Evolutionary conservation across 2,888 invertebrate species (phyloP).

Genomic region (Autographa pulchrina): DNA sequence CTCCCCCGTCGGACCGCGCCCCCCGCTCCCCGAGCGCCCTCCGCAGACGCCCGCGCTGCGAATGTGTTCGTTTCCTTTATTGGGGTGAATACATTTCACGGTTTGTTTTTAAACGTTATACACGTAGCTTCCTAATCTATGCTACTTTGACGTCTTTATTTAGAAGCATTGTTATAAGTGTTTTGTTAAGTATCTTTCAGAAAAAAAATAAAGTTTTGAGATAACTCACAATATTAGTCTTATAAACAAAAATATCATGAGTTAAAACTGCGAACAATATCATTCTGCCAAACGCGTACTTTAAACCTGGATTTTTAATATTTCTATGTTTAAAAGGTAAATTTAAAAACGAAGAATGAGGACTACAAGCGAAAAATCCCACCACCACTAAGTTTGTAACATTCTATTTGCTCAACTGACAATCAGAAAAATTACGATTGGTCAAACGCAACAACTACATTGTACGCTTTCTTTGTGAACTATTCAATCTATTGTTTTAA

Average conservation of each 20-base stretch:
- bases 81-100: constrained; percentile 61
- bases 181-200: background rate
- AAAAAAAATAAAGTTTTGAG: background rate
- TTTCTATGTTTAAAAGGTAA: no score
- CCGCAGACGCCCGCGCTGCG: constrained; percentile 31
- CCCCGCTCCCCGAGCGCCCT: background rate
- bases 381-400: background rate
- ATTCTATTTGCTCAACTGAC: background rate
- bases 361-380: background rate
- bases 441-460: constrained; percentile 8
- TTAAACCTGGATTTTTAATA: no score
- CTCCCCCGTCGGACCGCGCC: background rate
- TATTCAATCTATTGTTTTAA: constrained; percentile 22
- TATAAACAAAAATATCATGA: no score
- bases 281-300: background rate
- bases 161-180: background rate
- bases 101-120: constrained; percentile 60
- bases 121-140: constrained; percentile 4
- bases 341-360: background rate
- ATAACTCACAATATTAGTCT: no score
- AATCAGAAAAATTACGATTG: background rate
- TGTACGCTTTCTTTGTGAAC: constrained; percentile 23
- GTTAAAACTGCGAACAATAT: background rate
- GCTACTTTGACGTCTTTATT: background rate
- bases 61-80: constrained; percentile 61